Base-by-base conservation (phyloP, 1,140 invertebrate genomes). In the Bactericera cockerelli region DNA sequence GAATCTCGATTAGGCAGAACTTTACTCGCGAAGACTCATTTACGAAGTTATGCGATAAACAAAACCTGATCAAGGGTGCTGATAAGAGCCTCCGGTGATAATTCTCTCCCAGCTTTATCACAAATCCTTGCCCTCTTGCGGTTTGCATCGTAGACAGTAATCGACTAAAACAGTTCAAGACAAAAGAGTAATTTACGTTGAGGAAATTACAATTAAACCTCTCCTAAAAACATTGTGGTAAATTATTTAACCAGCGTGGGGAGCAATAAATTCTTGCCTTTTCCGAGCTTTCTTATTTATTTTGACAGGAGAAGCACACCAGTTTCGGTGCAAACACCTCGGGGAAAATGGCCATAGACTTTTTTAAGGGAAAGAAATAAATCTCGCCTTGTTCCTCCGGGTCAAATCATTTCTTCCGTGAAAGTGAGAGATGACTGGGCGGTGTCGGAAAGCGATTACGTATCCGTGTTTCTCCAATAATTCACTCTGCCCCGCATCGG, bases 401-500 rank as follows among this genome's bases (percentile, higher is more conserved):
- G 42, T 19, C 22, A 16, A 49, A 49, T 19, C 22, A 16, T 19
- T 49, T 49, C 22, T 22, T 49, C 16, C 19, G 42, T 49, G 19
- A 49, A 49, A 19, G 42, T 49, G 42, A 49, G 19, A 49, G 42
- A 49, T 49, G n/a, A 49, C 42, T 56, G 64, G 62, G 65, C 61
- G 61, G 63, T 62, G 64, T 65, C 66, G 59, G 65, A 69, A 65
- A 64, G 65, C 66, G 69, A 66, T 65, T 67, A 65, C 66, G 67
- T 66, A 66, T 63, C 65, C 68, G 70, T 66, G 63, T 4, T 60
- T 53, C 61, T 58, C 58, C 60, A n/a, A n/a, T n/a, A n/a, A n/a
- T n/a, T n/a, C n/a, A n/a, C n/a, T n/a, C n/a, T n/a, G n/a, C n/a
- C n/a, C n/a, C n/a, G n/a, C n/a, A n/a, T n/a, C n/a, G n/a, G n/a